Conservation (phyloP, 2,113 vertebrate species). For the Mirza zaza region DNA sequence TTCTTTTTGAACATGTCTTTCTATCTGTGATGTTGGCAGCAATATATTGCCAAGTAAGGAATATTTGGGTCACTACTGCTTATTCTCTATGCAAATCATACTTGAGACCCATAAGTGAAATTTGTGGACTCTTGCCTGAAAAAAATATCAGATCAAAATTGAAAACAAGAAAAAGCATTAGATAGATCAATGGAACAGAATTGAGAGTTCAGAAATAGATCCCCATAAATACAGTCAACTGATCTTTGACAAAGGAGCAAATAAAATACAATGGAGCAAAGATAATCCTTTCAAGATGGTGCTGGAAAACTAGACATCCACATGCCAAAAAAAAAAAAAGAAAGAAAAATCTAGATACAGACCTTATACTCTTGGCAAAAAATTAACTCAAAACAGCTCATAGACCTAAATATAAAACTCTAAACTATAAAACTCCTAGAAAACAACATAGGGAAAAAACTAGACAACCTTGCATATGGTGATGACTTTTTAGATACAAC, state of each 20-base stretch:
- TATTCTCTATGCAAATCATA: conserved; percentile 30
- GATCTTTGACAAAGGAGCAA: not conserved
- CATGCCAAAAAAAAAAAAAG: not conserved
- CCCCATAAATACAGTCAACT: not conserved
- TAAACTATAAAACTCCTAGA: not conserved
- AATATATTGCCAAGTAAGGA: not conserved
- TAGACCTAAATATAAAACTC: not conserved
- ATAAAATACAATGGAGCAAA: not conserved
- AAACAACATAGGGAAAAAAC: not conserved
- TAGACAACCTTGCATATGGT: not conserved
- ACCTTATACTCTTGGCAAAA: not conserved
- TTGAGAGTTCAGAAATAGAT: not conserved
- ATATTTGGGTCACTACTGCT: not conserved
- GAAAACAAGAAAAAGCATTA: not conserved
- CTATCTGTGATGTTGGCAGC: not conserved
- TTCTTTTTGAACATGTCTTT: conserved; percentile 36
- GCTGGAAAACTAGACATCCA: not conserved
- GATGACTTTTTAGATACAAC: not conserved
- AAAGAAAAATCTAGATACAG: too few species aligned
- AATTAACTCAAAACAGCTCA: not conserved
- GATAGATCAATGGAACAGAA: not conserved
- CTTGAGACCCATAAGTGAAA: conserved; percentile 20
- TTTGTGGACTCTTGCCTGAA: not conserved
- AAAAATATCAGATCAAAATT: not conserved
- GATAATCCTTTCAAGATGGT: too few species aligned